Evolutionary conservation across 1,140 invertebrate genomes (phyloP), one percentile per base, ranked within the genome.

Genomic region (Forficula auricularia): DNA sequence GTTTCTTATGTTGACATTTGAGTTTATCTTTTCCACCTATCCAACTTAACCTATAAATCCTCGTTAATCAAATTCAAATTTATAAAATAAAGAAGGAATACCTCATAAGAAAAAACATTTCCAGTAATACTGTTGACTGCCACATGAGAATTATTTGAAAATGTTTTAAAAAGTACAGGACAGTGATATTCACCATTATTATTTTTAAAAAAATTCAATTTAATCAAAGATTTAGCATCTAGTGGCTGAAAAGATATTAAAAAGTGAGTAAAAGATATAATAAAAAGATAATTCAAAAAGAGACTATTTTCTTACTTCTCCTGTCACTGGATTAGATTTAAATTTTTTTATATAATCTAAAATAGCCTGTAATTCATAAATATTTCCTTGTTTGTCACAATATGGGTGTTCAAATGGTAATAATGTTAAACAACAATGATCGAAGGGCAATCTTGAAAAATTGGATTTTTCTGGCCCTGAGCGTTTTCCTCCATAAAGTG

Each of bases 101-200:
- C 75, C 59, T 98, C 94, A 65, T 81, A 78, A 0, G 80, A 87
- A 63, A 82, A 98, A 0, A 98, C 91, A 77, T 99, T 98, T 36
- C 95, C 95, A 35, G 88, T 96, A 4, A 73, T 79, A 47, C 71
- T 75, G 46, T 97, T 77, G 2, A 85, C 83, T 20, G 95, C 88
- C 61, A 99, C 92, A 52, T 98, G 82, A 18, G 87, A 86, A 59
- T 90, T 86, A 55, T 92, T 88, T n/a, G 85, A 92, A 52, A 98
- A 95, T 0, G 76, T 66, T 64, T 95, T 96, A 56, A 84, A 98
- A 31, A 97, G 67, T 4, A 98, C 89, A 7, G 94, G 94, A 55
- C 94, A 98, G 52, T 95, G 89, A 59, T 82, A 91, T 52, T 84
- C 66, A 38, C 75, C 83, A 50, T 89, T 73, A 3, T 68, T 55